A percentile compares a stretch with the other conserved stretches of the same genome.
phyloP scores from a whole-genome alignment of 2,113 vertebrate species.

The Capricornis sumatraensis region DNA sequence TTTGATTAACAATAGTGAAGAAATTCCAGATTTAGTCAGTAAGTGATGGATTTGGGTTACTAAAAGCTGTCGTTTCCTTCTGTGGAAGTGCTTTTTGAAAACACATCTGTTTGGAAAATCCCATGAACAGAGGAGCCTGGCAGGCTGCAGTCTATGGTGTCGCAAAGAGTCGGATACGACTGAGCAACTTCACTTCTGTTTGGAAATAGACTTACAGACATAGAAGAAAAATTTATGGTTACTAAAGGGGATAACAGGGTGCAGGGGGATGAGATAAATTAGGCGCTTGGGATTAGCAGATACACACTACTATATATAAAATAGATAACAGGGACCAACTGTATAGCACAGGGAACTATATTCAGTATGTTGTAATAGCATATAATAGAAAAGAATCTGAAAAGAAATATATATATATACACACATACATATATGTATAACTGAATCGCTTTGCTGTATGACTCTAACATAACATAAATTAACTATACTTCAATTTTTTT shows the following conservation, averaged over 20 bases:
- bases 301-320: background rate
- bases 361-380: background rate
- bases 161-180: no score
- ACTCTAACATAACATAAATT: background rate
- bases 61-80: background rate
- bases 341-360: background rate
- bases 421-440: background rate
- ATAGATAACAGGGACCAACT: background rate
- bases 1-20: conserved; percentile 9
- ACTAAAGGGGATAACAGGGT: background rate
- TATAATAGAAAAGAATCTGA: background rate
- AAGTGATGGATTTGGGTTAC: background rate
- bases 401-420: background rate
- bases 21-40: background rate
- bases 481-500: background rate
- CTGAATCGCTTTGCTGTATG: background rate
- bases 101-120: background rate
- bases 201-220: background rate
- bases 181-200: background rate
- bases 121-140: no score
- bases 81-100: conserved; percentile 10
- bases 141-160: no score
- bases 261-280: background rate
- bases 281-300: background rate
- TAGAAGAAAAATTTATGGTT: background rate